A percentile compares a stretch with the other conserved stretches of the same genome.
Evolutionary conservation across 2,113 vertebrate genomes (phyloP).

Genomic region (Chlorocebus sabaeus): DNA sequence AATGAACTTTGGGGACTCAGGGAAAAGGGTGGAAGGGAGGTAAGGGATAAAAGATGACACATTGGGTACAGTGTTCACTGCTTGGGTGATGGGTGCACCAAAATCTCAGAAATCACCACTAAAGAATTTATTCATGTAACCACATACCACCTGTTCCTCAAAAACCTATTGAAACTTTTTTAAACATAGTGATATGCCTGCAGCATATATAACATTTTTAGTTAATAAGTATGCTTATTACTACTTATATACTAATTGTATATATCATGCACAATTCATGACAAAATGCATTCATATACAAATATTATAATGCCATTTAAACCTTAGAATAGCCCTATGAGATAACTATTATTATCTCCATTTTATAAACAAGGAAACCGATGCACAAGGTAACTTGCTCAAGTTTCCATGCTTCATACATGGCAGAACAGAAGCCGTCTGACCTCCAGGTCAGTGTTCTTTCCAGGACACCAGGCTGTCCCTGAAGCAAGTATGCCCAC

Average conservation of each 20-base stretch:
- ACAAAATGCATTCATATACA: background rate
- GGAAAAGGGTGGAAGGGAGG: too few species aligned
- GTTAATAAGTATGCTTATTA: background rate
- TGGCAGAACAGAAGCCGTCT: background rate
- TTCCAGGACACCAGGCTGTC: background rate
- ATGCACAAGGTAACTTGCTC: background rate
- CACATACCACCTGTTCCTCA: too few species aligned
- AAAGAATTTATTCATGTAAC: too few species aligned
- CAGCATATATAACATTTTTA: background rate
- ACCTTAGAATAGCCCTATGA: background rate
- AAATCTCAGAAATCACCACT: too few species aligned
- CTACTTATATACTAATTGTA: background rate
- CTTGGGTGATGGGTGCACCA: too few species aligned
- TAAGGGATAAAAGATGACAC: too few species aligned
- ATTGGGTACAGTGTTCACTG: too few species aligned
- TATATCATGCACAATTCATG: background rate
- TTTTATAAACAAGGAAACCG: background rate
- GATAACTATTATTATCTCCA: background rate
- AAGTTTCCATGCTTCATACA: background rate
- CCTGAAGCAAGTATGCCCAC: background rate
- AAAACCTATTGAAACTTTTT: too few species aligned
- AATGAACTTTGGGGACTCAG: too few species aligned
- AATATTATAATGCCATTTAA: background rate
- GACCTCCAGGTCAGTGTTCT: background rate
- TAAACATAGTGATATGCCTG: background rate